Percentiles rank a stretch among this genome's conserved stretches.
Conservation (phyloP, 1,140 invertebrate species). For the Calosoma granatense region DNA sequence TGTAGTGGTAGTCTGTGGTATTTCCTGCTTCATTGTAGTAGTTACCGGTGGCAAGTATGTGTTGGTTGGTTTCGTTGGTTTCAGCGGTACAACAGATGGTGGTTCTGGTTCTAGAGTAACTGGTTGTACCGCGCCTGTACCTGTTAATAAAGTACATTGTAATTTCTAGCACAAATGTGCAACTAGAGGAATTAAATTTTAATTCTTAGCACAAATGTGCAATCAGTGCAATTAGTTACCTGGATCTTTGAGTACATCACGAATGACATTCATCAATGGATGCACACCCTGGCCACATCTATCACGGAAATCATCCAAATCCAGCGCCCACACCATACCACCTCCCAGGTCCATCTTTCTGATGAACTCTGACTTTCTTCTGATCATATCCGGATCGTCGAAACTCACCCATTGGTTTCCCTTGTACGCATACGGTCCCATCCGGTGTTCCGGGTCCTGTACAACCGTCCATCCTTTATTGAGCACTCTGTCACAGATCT, state of each 20-base stretch:
- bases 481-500: constrained; percentile 72
- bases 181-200: too few species aligned
- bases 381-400: constrained; percentile 71
- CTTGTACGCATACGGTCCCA: constrained; percentile 80
- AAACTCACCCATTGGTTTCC: constrained; percentile 83
- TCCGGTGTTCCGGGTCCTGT: constrained; percentile 59
- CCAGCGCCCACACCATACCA: constrained; percentile 84
- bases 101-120: constrained; percentile 12
- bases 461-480: constrained; percentile 69
- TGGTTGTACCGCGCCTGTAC: constrained; percentile 13
- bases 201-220: too few species aligned
- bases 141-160: not conserved
- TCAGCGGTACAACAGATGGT: not conserved
- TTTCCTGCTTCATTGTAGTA: not conserved
- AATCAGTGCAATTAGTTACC: too few species aligned
- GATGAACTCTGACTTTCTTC: constrained; percentile 65
- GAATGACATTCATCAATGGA: constrained; percentile 61
- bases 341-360: constrained; percentile 67
- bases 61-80: constrained; percentile 8
- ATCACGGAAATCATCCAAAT: constrained; percentile 70
- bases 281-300: constrained; percentile 63
- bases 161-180: not conserved
- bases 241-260: constrained; percentile 48
- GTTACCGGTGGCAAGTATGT: constrained; percentile 1
- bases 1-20: not conserved